A percentile compares a stretch with the other conserved stretches of the same genome.
Evolutionary conservation across 1,140 invertebrate species (phyloP).

Genomic region (Aphelenchoides besseyi): DNA sequence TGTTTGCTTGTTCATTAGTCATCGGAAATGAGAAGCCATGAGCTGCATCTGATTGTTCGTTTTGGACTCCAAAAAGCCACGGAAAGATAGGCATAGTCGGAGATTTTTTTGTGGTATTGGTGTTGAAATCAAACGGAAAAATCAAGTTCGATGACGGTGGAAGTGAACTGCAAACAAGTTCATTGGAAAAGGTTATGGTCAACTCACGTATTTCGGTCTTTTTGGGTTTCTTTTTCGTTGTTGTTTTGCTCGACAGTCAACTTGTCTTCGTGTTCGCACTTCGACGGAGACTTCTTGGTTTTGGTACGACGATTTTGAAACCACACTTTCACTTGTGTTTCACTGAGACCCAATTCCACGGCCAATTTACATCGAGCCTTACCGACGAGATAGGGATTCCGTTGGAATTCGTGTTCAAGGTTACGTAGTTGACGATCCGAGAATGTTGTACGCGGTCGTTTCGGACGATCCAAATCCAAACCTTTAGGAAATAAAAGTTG

Average conservation of each 20-base stretch:
- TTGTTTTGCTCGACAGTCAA: no score
- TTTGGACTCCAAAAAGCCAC: neutral
- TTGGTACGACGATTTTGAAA: constrained; percentile 38
- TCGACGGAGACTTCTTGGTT: neutral
- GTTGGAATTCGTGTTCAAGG: constrained; percentile 65
- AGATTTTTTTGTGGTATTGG: neutral
- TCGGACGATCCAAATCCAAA: constrained; percentile 67
- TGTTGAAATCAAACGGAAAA: neutral
- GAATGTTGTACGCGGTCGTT: constrained; percentile 67
- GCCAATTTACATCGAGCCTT: constrained; percentile 66
- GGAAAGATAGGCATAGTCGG: neutral
- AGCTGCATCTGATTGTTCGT: neutral
- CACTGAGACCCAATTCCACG: constrained; percentile 64
- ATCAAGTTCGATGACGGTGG: no score
- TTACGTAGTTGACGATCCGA: constrained; percentile 65
- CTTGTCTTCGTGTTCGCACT: no score
- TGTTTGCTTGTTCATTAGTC: neutral
- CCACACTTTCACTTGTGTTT: constrained; percentile 69
- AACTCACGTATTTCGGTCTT: no score
- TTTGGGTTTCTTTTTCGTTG: neutral
- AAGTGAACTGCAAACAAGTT: no score
- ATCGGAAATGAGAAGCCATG: neutral
- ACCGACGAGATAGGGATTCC: constrained; percentile 67
- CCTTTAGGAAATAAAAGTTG: constrained; percentile 67
- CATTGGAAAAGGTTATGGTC: no score